phyloP scores from a whole-genome alignment of 2,888 invertebrate species.

The Brachypalpus laphriformis region DNA sequence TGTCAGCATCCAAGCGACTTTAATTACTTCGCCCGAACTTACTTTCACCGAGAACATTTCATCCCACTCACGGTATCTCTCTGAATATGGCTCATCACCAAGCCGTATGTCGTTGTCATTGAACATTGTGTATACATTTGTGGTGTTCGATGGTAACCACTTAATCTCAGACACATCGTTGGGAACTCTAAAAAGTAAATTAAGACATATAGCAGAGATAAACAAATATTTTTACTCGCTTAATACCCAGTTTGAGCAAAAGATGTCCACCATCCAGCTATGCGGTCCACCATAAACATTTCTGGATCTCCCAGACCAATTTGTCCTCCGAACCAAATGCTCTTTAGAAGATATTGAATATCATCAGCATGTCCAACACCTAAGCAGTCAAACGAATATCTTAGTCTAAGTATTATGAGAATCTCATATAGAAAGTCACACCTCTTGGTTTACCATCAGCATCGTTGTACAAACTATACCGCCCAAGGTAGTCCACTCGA shows the following conservation, averaged over 20 bases:
- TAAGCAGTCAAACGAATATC: conserved; percentile 1
- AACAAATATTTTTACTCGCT: neutral
- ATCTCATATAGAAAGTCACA: no score
- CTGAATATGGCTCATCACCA: conserved; percentile 64
- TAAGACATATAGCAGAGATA: neutral
- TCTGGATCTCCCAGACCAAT: conserved; percentile 79
- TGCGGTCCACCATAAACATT: conserved; percentile 81
- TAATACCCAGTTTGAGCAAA: conserved; percentile 81
- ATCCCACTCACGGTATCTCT: conserved; percentile 78
- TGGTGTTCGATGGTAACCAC: conserved; percentile 76
- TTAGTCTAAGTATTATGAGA: neutral
- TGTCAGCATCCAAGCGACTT: conserved; percentile 23
- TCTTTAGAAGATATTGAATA: conserved; percentile 78
- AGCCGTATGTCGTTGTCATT: conserved; percentile 74
- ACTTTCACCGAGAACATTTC: conserved; percentile 40
- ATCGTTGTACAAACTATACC: conserved; percentile 83
- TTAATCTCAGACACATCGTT: neutral
- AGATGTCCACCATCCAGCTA: conserved; percentile 81
- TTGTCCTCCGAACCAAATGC: conserved; percentile 76
- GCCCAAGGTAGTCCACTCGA: conserved; percentile 85
- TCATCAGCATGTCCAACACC: conserved; percentile 79
- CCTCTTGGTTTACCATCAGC: conserved; percentile 80
- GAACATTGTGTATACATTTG: conserved; percentile 67
- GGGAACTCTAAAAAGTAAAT: conserved; percentile 26
- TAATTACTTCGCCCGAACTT: neutral